Base-by-base conservation (phyloP, 1,140 invertebrate species). In the Latrodectus geometricus region DNA sequence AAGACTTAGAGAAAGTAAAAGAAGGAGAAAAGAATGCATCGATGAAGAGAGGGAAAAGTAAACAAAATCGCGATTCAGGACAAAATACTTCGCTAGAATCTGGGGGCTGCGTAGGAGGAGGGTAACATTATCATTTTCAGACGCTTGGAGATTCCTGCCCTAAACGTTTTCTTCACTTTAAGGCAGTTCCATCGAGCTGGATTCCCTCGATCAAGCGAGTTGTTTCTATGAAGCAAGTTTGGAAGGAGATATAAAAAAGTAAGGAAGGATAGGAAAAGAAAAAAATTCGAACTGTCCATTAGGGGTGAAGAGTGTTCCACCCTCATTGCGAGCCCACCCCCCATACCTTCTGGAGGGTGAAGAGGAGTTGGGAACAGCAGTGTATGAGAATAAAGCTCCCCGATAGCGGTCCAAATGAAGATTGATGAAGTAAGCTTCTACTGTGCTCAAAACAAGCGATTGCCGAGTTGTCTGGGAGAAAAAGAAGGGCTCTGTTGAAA, bases 111-210 rank as follows among this genome's bases (percentile, higher is more conserved):
- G 76, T 54, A 48, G 73, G 61, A 17, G 73, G 54, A 72, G 80
- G 73, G 73, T 56, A 35, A 35, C 35, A 76, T 84, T 76, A 84
- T 75, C 82, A 84, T 84, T 61, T 76, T 84, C 82, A 8, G 69
- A 52, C 50, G 49, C 68, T 56, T 68, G 48, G 68, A 79, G 76
- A 81, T 81, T 54, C 54, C 80, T 74, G 21, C 48, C 73, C 82
- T 84, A 84, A 84, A 84, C 82, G 73, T 35, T 84, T 84, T 84
- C 82, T 84, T 84, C 82, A 84, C 72, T 84, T 76, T 76, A 84
- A n/a, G 54, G 73, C 69, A 48, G 21, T 68, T 21, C 70, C 80
- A 73, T 74, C 80, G 61, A 76, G 56, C 70, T 66, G 72, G 80
- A 73, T 74, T 61, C 80, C 5, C 35, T 61, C 82, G 82, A 84